Base-by-base conservation (phyloP, 2,888 invertebrate species). In the Megaustenia siamemsis region DNA sequence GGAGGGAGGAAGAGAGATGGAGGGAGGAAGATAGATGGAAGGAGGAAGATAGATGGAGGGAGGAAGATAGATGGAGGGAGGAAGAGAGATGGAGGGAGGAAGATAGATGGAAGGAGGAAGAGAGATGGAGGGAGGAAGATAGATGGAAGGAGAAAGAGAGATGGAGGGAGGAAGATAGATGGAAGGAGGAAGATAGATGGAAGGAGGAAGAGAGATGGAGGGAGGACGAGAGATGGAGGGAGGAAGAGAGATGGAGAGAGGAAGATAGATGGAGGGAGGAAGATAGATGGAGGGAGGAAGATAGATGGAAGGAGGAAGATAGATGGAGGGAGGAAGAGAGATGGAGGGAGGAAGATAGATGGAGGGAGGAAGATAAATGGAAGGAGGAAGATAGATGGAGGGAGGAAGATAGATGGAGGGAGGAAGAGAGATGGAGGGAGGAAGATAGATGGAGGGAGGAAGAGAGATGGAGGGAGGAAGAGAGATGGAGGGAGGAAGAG, bases 281-380 rank as follows among this genome's bases (percentile, higher is more conserved):
- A 69, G 69, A 69, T 28, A 69, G 45, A 75, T 15, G 45, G 45
- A n/a, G 49, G n/a, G 28, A 49, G 45, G 45, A 49, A 75, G 75
- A 24, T 21, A n/a, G n/a, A 21, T 1, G 28, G 49, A 43, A 21
- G 32, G 49, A 0, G 32, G 8, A 21, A 24, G 12, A 66, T 5
- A 8, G 8, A 18, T 32, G 43, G 45, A 18, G 24, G 73, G 73
- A 24, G 43, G 10, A 32, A 32, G 32, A 66, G 66, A 28, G 66
- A 32, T 28, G 24, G 24, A 63, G 28, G 10, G 1, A 15, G 28
- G 32, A 18, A 21, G 63, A 69, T 18, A 69, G 12, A 6, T 24
- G 35, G 21, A 49, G 49, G 49, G 75, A 4, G 35, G 28, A 10
- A n/a, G 45, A n/a, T 24, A 49, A 28, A 75, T 15, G 49, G 45